Percentiles rank a stretch among this genome's conserved stretches.
phyloP scores from a whole-genome alignment of 2,113 vertebrate genomes.

The Aythya baeri region DNA sequence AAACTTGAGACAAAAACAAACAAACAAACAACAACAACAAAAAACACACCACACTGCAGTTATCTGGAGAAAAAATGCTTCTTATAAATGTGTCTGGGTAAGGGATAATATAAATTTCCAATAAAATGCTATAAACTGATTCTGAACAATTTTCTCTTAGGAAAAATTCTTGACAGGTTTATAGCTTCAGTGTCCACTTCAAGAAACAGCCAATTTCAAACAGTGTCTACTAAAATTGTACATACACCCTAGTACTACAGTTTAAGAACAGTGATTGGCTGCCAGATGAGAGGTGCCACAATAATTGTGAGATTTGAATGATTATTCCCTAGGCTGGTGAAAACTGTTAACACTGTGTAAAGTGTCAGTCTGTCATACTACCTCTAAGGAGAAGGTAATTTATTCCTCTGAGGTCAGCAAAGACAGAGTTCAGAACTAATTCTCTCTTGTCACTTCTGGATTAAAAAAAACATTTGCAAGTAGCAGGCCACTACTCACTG shows the following conservation, averaged over 20 bases:
- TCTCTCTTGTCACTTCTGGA: constrained; percentile 14
- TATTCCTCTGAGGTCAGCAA: constrained; percentile 39
- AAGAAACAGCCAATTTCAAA: not conserved
- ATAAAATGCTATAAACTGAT: not conserved
- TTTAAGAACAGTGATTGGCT: not conserved
- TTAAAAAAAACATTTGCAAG: not conserved
- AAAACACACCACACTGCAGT: not conserved
- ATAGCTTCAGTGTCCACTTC: not conserved
- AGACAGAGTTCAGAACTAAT: constrained; percentile 36
- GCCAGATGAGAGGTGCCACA: not conserved
- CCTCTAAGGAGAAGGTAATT: constrained; percentile 6
- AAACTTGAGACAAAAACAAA: not conserved
- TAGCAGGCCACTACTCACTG: not conserved
- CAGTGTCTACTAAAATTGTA: not conserved
- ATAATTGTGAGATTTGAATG: not conserved
- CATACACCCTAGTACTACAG: not conserved
- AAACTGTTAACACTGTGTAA: not conserved
- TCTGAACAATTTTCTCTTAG: not conserved
- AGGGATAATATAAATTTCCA: not conserved
- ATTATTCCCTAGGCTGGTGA: not conserved
- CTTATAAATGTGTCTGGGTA: not conserved
- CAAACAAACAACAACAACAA: too few relatives aligned
- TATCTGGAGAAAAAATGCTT: not conserved
- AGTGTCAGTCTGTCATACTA: not conserved
- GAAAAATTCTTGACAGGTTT: not conserved